These are phyloP conservation scores for Oryzias dopingdopingensis DNA, from an alignment of 2,797 vertebrate genomes.

Conservation along the genomic window DNA sequence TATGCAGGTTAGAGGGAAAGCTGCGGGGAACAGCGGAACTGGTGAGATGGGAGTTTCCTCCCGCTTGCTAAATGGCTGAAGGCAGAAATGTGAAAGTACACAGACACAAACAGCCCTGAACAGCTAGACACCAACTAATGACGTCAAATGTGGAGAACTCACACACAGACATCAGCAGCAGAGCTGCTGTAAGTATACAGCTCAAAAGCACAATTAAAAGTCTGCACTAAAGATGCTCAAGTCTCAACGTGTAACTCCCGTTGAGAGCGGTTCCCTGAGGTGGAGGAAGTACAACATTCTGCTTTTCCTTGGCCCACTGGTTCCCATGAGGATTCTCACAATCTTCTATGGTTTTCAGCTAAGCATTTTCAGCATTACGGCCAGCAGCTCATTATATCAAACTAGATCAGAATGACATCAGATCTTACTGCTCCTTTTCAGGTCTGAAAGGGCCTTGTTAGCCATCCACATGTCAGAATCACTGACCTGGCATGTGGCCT, in stretches of 20 bases:
- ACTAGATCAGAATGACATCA: too few relatives aligned
- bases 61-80: constrained; percentile 33
- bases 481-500: too few relatives aligned
- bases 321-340: constrained; percentile 24
- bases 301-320: constrained; percentile 3
- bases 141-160: constrained; percentile 10
- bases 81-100: constrained; percentile 30
- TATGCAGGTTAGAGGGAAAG: constrained; percentile 29
- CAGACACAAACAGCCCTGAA: constrained; percentile 18
- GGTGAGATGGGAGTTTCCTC: constrained; percentile 53
- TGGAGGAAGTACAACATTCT: not conserved
- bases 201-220: not conserved
- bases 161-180: not conserved
- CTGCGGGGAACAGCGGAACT: constrained; percentile 43
- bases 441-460: too few relatives aligned
- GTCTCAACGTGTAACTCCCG: not conserved
- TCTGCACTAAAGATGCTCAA: not conserved
- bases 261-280: not conserved
- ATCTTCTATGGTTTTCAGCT: constrained; percentile 24
- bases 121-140: constrained; percentile 5
- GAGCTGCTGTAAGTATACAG: not conserved
- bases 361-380: constrained; percentile 25
- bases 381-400: constrained; percentile 13
- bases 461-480: too few relatives aligned
- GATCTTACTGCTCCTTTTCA: too few relatives aligned